phyloP scores from a whole-genome alignment of 2,113 vertebrate species.

The Sorex araneus region DNA sequence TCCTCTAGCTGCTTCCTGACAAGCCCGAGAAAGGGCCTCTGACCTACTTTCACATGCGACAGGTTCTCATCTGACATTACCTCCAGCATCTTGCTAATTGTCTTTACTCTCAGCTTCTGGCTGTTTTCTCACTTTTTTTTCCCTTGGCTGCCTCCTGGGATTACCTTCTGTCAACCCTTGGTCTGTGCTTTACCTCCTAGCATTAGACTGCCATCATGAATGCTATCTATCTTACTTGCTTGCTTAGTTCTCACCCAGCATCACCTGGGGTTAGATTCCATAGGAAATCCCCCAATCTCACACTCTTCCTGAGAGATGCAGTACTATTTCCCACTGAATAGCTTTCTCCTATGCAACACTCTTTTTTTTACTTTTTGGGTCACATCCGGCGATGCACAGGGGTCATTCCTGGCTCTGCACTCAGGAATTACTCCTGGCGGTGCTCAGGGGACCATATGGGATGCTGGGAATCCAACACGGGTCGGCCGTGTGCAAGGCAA shows the following conservation, averaged over 20 bases:
- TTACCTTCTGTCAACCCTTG: conserved; percentile 65
- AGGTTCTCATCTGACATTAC: conserved; percentile 32
- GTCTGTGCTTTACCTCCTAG: conserved; percentile 28
- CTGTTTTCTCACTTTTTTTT: conserved; percentile 69
- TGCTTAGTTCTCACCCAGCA: conserved; percentile 22
- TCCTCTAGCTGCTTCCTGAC: background rate
- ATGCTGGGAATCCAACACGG: too few species aligned
- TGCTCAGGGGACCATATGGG: too few species aligned
- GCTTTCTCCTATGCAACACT: background rate
- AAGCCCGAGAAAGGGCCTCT: conserved; percentile 17
- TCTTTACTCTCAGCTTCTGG: conserved; percentile 62
- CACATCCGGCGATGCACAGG: too few species aligned
- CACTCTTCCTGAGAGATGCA: background rate
- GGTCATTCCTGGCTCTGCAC: too few species aligned
- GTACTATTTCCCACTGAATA: background rate
- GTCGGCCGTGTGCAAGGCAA: too few species aligned
- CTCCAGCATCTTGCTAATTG: conserved; percentile 66
- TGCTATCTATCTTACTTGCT: conserved; percentile 13
- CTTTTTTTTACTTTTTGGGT: too few species aligned
- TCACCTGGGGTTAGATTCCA: conserved; percentile 32
- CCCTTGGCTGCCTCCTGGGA: conserved; percentile 60
- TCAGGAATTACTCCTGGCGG: too few species aligned
- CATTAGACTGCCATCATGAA: background rate
- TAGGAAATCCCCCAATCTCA: background rate
- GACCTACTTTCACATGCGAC: conserved; percentile 56